A percentile compares a stretch with the other conserved stretches of the same genome.
These are phyloP conservation scores for Sitta europaea DNA, from an alignment of 2,113 vertebrate species.

Conservation along the genomic window DNA sequence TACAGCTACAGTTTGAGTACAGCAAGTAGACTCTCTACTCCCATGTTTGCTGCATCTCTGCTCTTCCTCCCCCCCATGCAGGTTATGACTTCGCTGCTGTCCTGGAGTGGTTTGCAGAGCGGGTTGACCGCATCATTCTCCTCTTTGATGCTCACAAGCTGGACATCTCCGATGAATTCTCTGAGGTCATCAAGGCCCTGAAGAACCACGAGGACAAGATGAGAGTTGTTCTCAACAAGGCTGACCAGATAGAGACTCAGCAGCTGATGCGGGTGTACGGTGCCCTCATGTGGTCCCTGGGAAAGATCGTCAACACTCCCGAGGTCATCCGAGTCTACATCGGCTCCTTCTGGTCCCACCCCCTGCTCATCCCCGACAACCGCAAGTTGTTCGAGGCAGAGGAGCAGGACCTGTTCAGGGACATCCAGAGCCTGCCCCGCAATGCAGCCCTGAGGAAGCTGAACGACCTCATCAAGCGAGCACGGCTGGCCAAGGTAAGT, in stretches of 20 bases:
- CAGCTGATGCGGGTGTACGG: constrained; percentile 97
- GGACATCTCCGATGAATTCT: constrained; percentile 98
- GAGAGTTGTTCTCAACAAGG: constrained; percentile 96
- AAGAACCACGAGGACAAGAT: constrained; percentile 99
- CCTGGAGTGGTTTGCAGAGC: constrained; percentile 94
- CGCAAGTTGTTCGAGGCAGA: constrained; percentile 95
- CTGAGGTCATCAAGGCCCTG: constrained; percentile 95
- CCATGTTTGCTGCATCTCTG: background rate
- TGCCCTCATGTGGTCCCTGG: constrained; percentile 97
- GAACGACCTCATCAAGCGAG: constrained; percentile 96
- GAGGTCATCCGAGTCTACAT: constrained; percentile 98
- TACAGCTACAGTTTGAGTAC: background rate
- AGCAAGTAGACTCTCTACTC: background rate
- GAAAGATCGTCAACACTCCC: constrained; percentile 96
- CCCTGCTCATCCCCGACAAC: constrained; percentile 91
- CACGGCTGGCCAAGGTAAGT: constrained; percentile 91
- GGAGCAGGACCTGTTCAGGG: constrained; percentile 94
- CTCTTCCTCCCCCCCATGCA: constrained; percentile 24
- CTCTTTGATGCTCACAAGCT: constrained; percentile 96
- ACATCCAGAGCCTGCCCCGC: constrained; percentile 94
- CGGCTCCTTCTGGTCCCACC: constrained; percentile 98
- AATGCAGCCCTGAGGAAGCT: constrained; percentile 95
- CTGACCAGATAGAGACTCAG: constrained; percentile 97
- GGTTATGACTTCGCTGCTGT: constrained; percentile 96
- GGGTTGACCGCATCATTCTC: constrained; percentile 95